Conservation (phyloP, 2,113 vertebrate genomes). For the Malurus melanocephalus region DNA sequence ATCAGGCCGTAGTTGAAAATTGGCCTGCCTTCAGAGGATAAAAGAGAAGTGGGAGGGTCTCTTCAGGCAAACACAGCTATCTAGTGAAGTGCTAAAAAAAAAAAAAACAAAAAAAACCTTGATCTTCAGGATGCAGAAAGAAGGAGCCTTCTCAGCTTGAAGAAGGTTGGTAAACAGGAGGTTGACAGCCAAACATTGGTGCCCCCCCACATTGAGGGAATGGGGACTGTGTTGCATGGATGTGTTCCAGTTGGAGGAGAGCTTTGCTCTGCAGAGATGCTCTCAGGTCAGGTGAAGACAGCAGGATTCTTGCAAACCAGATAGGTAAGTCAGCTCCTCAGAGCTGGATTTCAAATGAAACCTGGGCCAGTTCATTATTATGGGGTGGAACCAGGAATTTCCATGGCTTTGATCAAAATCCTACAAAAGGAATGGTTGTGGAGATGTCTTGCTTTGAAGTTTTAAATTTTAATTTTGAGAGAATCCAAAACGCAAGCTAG, state of each 20-base stretch:
- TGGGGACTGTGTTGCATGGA: neutral
- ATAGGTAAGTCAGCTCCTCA: constrained; percentile 35
- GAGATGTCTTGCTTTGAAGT: constrained; percentile 38
- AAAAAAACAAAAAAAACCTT: neutral
- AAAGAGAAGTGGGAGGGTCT: constrained; percentile 59
- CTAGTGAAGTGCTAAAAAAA: constrained; percentile 20
- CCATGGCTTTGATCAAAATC: constrained; percentile 61
- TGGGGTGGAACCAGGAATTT: constrained; percentile 54
- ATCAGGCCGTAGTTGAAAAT: constrained; percentile 22
- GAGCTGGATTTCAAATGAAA: constrained; percentile 35
- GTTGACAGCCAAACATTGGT: neutral
- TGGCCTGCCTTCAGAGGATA: constrained; percentile 57
- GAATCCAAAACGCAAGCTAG: neutral
- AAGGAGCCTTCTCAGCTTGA: constrained; percentile 30
- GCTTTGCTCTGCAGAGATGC: neutral
- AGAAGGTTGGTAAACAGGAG: constrained; percentile 10
- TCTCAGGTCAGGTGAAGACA: neutral
- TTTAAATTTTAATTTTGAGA: constrained; percentile 1
- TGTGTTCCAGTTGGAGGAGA: neutral
- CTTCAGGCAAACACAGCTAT: constrained; percentile 34
- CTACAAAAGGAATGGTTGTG: constrained; percentile 1
- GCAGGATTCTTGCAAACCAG: constrained; percentile 24
- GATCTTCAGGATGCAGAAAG: constrained; percentile 44
- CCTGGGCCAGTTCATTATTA: neutral
- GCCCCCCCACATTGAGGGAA: neutral